Conservation (phyloP, 2,113 vertebrate species). For the Conger conger region DNA sequence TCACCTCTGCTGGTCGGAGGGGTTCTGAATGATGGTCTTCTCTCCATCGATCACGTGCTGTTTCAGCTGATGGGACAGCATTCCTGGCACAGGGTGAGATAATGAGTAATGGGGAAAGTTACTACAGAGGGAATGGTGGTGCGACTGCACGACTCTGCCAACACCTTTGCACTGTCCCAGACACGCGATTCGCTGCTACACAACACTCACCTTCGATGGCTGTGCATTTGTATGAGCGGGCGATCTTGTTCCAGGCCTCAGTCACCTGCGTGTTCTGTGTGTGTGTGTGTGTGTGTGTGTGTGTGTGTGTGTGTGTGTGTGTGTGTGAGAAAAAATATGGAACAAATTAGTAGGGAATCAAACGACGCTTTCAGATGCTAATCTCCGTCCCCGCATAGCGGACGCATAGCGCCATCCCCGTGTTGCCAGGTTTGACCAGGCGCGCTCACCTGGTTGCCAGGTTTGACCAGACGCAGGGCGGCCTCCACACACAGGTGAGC, state of each 20-base stretch:
- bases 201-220: conserved; percentile 85
- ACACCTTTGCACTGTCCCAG: no score
- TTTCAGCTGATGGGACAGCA: conserved; percentile 96
- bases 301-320: conserved; percentile 3
- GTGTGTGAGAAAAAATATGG: background rate
- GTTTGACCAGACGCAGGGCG: conserved; percentile 92
- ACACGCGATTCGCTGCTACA: no score
- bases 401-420: background rate
- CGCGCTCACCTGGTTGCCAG: conserved; percentile 86
- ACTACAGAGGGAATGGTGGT: background rate
- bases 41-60: conserved; percentile 96
- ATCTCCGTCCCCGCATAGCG: no score
- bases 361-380: background rate
- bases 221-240: conserved; percentile 94
- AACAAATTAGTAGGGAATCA: background rate
- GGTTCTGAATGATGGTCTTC: conserved; percentile 97
- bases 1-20: conserved; percentile 88
- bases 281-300: conserved; percentile 10
- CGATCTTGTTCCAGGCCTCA: conserved; percentile 98
- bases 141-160: no score
- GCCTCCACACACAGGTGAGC: conserved; percentile 95
- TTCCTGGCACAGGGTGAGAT: conserved; percentile 67
- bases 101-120: conserved; percentile 5
- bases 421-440: no score
- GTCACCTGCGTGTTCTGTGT: conserved; percentile 94